Conservation (phyloP, 2,797 vertebrate genomes). For the Halcyon leucocephala region DNA sequence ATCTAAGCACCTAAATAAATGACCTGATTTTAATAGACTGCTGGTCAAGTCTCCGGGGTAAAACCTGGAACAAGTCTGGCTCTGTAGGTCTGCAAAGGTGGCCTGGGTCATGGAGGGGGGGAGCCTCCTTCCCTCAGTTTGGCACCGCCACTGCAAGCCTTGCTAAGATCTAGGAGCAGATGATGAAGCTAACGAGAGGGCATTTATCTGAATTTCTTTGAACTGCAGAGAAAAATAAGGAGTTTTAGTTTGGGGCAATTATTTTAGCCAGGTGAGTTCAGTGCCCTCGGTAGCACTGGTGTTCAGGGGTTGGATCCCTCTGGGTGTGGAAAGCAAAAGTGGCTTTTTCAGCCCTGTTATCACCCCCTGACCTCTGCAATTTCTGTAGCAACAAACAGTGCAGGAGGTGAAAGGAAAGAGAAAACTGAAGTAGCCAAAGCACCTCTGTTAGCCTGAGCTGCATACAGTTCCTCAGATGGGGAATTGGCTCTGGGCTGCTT, state of each 20-base stretch:
- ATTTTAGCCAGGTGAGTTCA: not conserved
- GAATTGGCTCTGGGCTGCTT: not conserved
- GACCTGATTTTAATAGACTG: conserved; percentile 59
- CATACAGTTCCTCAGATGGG: rapidly evolving
- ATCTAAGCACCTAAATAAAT: conserved; percentile 59
- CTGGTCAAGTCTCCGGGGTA: conserved; percentile 18
- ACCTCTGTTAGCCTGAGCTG: not conserved
- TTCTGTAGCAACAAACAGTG: not conserved
- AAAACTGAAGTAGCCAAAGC: not conserved
- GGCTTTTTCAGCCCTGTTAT: not conserved
- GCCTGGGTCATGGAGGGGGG: not conserved
- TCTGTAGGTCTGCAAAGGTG: not conserved
- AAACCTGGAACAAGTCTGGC: not conserved
- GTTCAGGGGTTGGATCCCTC: not conserved
- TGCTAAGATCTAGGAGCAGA: not conserved
- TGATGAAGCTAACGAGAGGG: not conserved
- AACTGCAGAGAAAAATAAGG: not conserved
- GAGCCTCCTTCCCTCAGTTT: not conserved
- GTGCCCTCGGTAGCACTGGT: not conserved
- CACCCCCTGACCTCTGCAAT: not conserved
- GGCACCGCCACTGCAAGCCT: not conserved
- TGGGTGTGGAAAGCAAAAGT: not conserved
- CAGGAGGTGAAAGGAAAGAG: not conserved
- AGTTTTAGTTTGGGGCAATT: not conserved
- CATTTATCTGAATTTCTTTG: not conserved